Percentiles rank a stretch among this genome's conserved stretches.
Conservation (phyloP, 2,113 vertebrate species). For the Pontoporia blainvillei region DNA sequence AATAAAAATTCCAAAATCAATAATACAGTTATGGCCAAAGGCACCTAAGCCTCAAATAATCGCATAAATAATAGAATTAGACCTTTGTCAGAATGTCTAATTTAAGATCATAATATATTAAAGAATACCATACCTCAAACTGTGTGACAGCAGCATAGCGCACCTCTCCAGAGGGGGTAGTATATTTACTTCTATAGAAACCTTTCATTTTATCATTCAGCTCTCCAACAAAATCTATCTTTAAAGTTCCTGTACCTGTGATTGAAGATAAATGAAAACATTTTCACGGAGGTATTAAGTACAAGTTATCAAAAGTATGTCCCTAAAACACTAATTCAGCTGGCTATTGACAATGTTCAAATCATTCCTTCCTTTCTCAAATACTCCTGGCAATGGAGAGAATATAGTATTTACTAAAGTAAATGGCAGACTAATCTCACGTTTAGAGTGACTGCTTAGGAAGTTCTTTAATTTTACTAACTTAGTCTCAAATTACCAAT, state of each 20-base stretch:
- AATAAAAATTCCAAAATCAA: conserved; percentile 30
- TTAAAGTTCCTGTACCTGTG: conserved; percentile 91
- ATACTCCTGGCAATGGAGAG: conserved; percentile 21
- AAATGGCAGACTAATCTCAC: conserved; percentile 3
- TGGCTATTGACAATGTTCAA: conserved; percentile 33
- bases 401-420: not conserved
- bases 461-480: conserved; percentile 36
- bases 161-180: conserved; percentile 87
- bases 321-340: conserved; percentile 4
- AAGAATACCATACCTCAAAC: conserved; percentile 89
- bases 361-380: conserved; percentile 38
- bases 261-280: conserved; percentile 48
- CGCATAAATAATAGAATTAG: not conserved
- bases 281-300: conserved; percentile 25
- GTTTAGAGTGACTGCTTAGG: conserved; percentile 2
- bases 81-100: not conserved
- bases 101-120: not conserved
- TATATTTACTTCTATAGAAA: conserved; percentile 98
- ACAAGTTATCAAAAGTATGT: not conserved
- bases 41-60: not conserved
- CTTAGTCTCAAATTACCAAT: conserved; percentile 16
- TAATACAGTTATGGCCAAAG: not conserved
- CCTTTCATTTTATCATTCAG: conserved; percentile 99
- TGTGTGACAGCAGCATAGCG: conserved; percentile 98
- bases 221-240: conserved; percentile 98